phyloP scores from a whole-genome alignment of 2,113 vertebrate genomes.

The Cervus canadensis region DNA sequence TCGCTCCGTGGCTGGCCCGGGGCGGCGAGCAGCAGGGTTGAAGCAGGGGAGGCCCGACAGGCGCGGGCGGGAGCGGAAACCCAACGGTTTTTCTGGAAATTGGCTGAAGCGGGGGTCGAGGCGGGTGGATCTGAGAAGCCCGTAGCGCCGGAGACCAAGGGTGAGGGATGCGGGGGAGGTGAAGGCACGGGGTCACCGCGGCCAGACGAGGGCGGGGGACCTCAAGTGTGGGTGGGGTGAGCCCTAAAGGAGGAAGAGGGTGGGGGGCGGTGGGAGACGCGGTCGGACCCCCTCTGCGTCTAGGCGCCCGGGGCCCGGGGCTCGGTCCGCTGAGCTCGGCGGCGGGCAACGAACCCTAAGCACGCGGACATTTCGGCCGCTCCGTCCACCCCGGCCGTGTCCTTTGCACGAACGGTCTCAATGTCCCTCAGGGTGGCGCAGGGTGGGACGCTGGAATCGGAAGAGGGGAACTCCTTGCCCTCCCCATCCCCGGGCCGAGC shows the following conservation, averaged over 20 bases:
- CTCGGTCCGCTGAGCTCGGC: background rate
- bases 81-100: conserved; percentile 55
- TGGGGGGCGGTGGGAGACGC: no score
- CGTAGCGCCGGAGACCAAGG: background rate
- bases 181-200: background rate
- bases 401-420: background rate
- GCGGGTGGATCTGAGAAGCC: conserved; percentile 21
- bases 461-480: background rate
- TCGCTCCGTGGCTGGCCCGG: background rate
- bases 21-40: background rate
- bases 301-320: no score
- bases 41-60: background rate
- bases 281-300: background rate
- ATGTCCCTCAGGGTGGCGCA: background rate
- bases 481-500: background rate
- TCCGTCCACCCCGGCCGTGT: background rate
- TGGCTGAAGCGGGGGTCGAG: background rate
- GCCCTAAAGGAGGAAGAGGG: background rate
- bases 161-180: conserved; percentile 21
- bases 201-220: background rate
- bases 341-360: background rate
- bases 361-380: background rate
- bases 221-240: background rate
- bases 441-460: background rate
- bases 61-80: conserved; percentile 46